These are phyloP conservation scores for Capricornis sumatraensis DNA, from an alignment of 2,113 vertebrate genomes.

Conservation along the genomic window DNA sequence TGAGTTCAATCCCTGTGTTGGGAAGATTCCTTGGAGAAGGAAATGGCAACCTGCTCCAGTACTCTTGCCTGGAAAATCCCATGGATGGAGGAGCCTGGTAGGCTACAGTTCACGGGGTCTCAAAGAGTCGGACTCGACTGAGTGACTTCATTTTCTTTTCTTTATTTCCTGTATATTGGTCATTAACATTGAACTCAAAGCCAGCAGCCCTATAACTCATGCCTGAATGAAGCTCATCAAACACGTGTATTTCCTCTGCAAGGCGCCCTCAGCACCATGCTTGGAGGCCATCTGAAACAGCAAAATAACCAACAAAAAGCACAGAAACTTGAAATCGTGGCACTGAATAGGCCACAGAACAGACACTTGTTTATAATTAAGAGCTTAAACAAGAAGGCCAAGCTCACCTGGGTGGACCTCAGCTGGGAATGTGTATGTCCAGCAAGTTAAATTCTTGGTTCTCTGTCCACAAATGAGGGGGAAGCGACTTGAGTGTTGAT, in stretches of 20 bases:
- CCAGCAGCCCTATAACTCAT: background rate
- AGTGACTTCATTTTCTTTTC: background rate
- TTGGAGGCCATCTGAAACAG: background rate
- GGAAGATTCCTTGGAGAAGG: background rate
- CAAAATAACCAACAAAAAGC: background rate
- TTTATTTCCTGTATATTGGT: background rate
- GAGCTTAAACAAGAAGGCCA: background rate
- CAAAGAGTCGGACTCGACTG: background rate
- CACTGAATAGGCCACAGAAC: background rate
- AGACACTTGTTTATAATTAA: background rate
- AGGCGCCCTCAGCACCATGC: background rate
- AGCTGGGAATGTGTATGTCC: fast-evolving
- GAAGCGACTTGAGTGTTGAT: background rate
- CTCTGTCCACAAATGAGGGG: background rate
- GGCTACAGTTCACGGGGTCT: fast-evolving
- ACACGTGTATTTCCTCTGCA: background rate
- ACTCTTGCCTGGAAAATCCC: background rate
- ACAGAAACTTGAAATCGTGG: background rate
- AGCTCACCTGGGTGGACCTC: background rate
- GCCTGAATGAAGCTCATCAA: background rate
- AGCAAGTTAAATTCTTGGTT: background rate
- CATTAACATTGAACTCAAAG: background rate
- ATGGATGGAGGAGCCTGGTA: background rate
- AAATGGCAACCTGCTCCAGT: background rate
- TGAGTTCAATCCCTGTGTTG: fast-evolving